Conservation (phyloP, 2,113 vertebrate species). For the cattle (Bos taurus) region DNA sequence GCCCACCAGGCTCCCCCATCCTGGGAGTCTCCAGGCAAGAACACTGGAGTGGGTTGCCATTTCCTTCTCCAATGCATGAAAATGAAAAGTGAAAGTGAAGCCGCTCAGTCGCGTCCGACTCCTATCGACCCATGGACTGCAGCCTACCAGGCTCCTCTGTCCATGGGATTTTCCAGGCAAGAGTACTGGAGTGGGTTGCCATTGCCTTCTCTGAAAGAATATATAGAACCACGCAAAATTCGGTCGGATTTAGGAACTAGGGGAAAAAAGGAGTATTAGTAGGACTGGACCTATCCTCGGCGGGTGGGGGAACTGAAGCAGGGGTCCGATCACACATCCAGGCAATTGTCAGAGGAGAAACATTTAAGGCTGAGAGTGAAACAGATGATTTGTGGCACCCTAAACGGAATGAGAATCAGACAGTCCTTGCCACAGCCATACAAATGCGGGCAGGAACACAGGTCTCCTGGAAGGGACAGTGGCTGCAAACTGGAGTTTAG, state of each 20-base stretch:
- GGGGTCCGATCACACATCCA: rapidly evolving
- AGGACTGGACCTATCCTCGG: not conserved
- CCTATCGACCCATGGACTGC: no score
- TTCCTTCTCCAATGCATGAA: no score
- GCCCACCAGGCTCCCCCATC: no score
- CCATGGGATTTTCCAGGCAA: no score
- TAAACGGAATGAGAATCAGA: not conserved
- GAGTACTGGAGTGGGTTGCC: no score
- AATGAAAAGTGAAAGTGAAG: no score
- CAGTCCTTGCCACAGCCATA: not conserved
- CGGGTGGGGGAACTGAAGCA: not conserved
- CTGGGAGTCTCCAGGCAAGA: no score
- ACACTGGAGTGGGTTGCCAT: no score
- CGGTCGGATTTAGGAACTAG: not conserved
- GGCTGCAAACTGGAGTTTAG: not conserved
- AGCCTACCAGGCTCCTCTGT: no score
- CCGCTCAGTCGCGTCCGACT: no score
- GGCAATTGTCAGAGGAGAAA: not conserved
- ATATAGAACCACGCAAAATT: not conserved
- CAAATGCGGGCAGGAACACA: not conserved
- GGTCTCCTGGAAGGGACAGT: not conserved
- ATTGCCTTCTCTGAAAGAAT: not conserved
- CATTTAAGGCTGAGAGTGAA: not conserved
- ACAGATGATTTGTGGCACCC: not conserved
- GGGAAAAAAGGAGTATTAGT: not conserved